Conservation (phyloP, 2,113 vertebrate genomes). For the Larimichthys polyactis region DNA sequence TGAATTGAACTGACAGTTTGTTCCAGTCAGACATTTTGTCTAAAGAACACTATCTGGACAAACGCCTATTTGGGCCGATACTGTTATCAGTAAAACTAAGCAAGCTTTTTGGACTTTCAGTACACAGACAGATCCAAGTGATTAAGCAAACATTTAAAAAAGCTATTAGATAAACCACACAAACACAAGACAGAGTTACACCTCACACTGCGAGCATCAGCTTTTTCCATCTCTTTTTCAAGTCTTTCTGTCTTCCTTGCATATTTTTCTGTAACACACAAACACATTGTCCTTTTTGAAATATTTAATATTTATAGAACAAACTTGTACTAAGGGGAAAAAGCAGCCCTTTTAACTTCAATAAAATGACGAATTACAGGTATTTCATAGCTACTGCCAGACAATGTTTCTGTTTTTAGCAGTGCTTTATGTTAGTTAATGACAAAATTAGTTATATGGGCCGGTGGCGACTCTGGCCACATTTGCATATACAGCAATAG, state of each 20-base stretch:
- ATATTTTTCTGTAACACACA: constrained; percentile 1
- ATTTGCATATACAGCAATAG: constrained; percentile 2
- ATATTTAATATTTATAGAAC: neutral
- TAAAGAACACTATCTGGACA: constrained; percentile 40
- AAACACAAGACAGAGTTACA: constrained; percentile 31
- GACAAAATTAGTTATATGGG: neutral
- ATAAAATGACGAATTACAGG: neutral
- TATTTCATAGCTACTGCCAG: neutral
- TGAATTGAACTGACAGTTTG: constrained; percentile 10
- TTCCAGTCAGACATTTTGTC: constrained; percentile 37
- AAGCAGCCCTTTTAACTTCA: neutral
- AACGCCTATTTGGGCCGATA: constrained; percentile 31
- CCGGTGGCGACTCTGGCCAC: neutral
- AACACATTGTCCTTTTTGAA: neutral
- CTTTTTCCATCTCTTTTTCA: neutral
- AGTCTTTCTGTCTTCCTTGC: neutral
- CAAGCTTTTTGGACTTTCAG: constrained; percentile 58
- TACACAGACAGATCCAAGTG: constrained; percentile 55
- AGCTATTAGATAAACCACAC: constrained; percentile 32
- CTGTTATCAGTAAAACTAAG: constrained; percentile 47
- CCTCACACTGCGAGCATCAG: constrained; percentile 21
- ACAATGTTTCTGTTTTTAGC: constrained; percentile 12
- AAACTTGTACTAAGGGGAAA: neutral
- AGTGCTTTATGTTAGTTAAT: neutral
- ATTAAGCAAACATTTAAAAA: constrained; percentile 63